Base-by-base conservation (phyloP, 1,140 invertebrate species). In the Goniozus legneri region DNA sequence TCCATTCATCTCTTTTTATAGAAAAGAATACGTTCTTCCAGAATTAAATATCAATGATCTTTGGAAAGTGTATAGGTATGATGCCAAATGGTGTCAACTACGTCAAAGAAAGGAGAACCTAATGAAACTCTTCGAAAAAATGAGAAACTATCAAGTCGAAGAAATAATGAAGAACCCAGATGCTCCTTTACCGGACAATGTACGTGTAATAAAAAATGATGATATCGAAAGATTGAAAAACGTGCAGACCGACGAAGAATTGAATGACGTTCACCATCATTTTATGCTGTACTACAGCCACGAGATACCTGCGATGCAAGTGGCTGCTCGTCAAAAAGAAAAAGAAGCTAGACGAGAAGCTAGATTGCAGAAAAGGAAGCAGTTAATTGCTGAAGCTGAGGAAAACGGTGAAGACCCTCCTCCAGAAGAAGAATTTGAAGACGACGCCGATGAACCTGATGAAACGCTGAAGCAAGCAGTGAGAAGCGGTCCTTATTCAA, bases 1-100 rank as follows among this genome's bases (percentile, higher is more conserved):
- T 18, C 95, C 97, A 1, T 99, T 99, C 65, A 99, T 99, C 59
- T 92, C 95, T 0, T 98, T 97, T 70, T 99, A 99, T 64, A 82
- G 97, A 18, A 99, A 99, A 75, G 97, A 99, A 71, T 96, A 98
- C 66, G 92, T 98, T 0, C 85, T 93, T 60, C 92, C 94, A 0
- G 94, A 97, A 60, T 71, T 99, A 8, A 92, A 87, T 45, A 94
- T 98, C 15, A 93, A 94, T 62, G 96, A 98, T 69, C 73, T 99
- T 1, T 99, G 97, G 97, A 92, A 90, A 67, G 88, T 99, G 1
- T 99, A 96, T 69, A 89, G 92, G 59, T 95, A 82, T 69, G 96
- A 98, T 77, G 94, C 91, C 30, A 95, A 94, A 79, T 99, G 95
- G 94, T 97, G 93, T 67, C 92, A 96, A 67, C 70, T 98, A 21